A percentile compares a stretch with the other conserved stretches of the same genome.
phyloP scores from a whole-genome alignment of 2,888 invertebrate genomes.

The Nesidiocoris tenuis region DNA sequence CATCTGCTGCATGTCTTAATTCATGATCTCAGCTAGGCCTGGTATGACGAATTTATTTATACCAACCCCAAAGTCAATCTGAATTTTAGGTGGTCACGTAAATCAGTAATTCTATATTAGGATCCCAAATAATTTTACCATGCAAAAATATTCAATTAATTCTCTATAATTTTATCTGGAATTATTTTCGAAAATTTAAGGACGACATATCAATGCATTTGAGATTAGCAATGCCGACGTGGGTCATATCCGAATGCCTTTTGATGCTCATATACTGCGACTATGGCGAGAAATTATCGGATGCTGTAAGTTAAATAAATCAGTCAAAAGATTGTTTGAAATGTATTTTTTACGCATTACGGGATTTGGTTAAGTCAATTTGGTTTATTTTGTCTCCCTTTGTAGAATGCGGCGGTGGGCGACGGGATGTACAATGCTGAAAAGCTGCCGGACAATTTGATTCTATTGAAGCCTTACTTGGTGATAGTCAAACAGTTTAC shows the following conservation, averaged over 20 bases:
- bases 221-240: background rate
- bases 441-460: background rate
- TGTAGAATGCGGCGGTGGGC: background rate
- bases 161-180: background rate
- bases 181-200: background rate
- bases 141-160: background rate
- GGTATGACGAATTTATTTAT: no score
- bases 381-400: no score
- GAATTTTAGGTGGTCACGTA: no score
- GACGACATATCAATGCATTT: background rate
- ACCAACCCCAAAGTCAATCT: no score
- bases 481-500: background rate
- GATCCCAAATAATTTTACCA: no score
- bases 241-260: background rate
- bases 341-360: no score
- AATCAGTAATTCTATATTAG: no score
- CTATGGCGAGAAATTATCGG: background rate
- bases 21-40: no score
- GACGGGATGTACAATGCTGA: background rate
- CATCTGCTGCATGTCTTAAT: no score
- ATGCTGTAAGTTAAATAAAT: background rate
- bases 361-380: no score
- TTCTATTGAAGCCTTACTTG: background rate
- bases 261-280: background rate
- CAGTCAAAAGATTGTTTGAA: background rate